phyloP scores from a whole-genome alignment of 2,888 invertebrate genomes.

The Acleris sparsana region DNA sequence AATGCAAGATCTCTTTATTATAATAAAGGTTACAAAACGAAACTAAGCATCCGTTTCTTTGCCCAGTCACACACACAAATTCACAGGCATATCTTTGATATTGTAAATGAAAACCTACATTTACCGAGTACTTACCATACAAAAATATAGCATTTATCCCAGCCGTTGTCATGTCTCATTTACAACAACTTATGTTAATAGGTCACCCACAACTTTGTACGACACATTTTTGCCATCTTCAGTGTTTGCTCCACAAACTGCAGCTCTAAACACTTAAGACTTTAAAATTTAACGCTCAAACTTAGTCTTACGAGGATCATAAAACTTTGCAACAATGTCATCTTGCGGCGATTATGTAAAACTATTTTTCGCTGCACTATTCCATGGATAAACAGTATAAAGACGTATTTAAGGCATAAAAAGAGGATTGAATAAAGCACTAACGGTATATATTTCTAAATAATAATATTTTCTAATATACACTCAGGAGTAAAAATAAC shows the following conservation, averaged over 20 bases:
- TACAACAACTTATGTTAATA: slow-evolving; percentile 2
- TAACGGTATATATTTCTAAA: too few species aligned
- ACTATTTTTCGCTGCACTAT: slow-evolving; percentile 38
- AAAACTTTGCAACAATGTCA: slow-evolving; percentile 41
- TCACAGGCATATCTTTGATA: too few species aligned
- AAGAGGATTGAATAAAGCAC: neutral
- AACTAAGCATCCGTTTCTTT: too few species aligned
- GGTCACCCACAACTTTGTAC: slow-evolving; percentile 22
- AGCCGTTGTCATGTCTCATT: neutral
- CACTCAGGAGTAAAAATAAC: too few species aligned
- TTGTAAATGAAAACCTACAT: too few species aligned
- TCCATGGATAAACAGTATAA: slow-evolving; percentile 36
- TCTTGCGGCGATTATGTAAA: slow-evolving; percentile 38
- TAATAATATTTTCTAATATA: too few species aligned
- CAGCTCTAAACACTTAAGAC: slow-evolving; percentile 34
- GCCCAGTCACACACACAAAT: too few species aligned
- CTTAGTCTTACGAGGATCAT: slow-evolving; percentile 36
- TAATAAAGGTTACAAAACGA: too few species aligned
- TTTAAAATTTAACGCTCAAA: slow-evolving; percentile 37
- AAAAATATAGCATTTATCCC: too few species aligned
- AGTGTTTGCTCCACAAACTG: slow-evolving; percentile 22
- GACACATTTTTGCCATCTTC: slow-evolving; percentile 26
- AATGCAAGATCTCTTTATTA: too few species aligned
- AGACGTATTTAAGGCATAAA: slow-evolving; percentile 25
- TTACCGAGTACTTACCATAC: too few species aligned